These are phyloP conservation scores for Meteorus cinctellus DNA, from an alignment of 2,888 invertebrate genomes.

Conservation along the genomic window DNA sequence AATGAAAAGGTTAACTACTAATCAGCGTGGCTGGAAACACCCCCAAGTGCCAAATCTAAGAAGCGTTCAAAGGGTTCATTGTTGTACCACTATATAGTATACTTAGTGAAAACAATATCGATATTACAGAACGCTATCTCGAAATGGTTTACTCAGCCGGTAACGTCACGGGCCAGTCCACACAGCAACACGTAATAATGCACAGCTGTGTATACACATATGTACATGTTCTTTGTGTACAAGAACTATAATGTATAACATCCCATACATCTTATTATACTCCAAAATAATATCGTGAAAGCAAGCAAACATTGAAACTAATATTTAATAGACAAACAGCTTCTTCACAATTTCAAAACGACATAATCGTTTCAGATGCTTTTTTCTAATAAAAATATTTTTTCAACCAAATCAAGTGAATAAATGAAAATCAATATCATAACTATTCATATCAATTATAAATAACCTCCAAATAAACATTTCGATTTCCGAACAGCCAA, in stretches of 20 bases:
- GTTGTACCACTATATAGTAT: no score
- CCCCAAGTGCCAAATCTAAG: no score
- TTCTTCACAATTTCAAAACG: not conserved
- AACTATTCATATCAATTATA: no score
- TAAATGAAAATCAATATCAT: no score
- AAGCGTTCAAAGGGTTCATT: no score
- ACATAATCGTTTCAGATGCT: not conserved
- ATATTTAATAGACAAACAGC: not conserved
- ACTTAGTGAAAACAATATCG: not conserved
- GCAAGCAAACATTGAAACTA: not conserved
- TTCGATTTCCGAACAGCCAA: no score
- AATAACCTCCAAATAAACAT: no score
- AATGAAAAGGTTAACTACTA: not conserved
- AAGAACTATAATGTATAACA: not conserved
- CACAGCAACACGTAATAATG: not conserved
- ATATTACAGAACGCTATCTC: not conserved
- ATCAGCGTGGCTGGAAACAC: not conserved
- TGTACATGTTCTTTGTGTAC: not conserved
- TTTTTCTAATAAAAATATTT: no score
- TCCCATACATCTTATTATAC: not conserved
- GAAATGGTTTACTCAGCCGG: not conserved
- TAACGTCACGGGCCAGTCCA: not conserved
- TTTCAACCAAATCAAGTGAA: no score
- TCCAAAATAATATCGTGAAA: not conserved
- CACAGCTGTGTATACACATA: not conserved